Base-by-base conservation (phyloP, 2,113 vertebrate genomes). In the Poecilia latipinna region DNA sequence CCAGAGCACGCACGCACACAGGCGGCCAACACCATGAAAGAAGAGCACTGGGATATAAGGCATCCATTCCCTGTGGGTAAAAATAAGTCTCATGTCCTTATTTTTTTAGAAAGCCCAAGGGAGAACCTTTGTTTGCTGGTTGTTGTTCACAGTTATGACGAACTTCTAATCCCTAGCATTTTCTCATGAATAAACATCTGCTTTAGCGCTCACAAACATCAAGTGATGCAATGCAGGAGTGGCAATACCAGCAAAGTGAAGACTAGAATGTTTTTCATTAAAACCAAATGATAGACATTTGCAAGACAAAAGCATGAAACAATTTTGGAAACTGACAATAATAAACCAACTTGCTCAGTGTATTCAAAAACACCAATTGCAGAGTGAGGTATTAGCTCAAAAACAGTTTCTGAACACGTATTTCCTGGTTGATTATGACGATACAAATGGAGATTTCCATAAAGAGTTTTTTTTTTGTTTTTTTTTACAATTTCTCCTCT, bases 31-130 rank as follows among this genome's bases (percentile, higher is more conserved):
- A 17, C 67, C 70, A 37, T 32, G 83, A 61, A 74, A 74, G 68
- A 72, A 82, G 76, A 72, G 75, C 81, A 80, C 33, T 29, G 74
- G 76, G 79, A 86, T 82, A 80, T 88, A 87, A 80, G 74, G 66
- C 79, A 85, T 67, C 70, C 78, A 54, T 74, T 57, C 88, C 88
- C 87, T 80, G 65, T 83, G 84, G 88, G 79, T 77, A 72, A 84
- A 57, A 85, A 84, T 82, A 64, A 12, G 57, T 73, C 37, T 76
- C 70, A 74, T 77, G 72, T 70, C 77, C 61, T 71, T 79, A 19
- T 8, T 83, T 90, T 84, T 84, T 65, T 12, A 28, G 60, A 64
- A 72, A 86, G 78, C 82, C 82, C 48, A 48, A 37, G 61, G 61
- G 68, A 78, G 61, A 88, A 74, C 78, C 35, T 54, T 57, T 60